Base-by-base conservation (phyloP, 53 echinoderm and acorn worm genomes). In the Apostichopus leukothele region DNA sequence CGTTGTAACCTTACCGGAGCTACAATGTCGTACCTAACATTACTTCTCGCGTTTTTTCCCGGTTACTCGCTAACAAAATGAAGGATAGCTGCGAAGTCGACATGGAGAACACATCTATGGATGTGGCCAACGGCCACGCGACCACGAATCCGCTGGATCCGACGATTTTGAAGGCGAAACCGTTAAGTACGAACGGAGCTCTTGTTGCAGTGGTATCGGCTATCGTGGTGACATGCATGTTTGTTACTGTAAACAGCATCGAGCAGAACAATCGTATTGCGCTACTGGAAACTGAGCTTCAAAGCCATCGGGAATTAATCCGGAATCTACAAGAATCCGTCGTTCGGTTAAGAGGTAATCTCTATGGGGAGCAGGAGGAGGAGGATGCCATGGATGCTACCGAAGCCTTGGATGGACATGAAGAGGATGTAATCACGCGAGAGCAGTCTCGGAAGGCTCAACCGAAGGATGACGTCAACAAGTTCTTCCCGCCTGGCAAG, bases 81-180 rank as follows among this genome's bases (percentile, higher is more conserved):
- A 81, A 53, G 19, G 81, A 55, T 81, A 81, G 81, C 81, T 81
- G 81, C 59, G 81, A 59, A 55, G 55, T 81, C 55, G 55, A 55
- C 81, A 55, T 81, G 81, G 20, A 59, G n/a, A 21, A 21, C 14
- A 55, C 53, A 81, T 81, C 81, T 1, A 52, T 9, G 23, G 55
- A 81, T n/a, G 9, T 59, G 60, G 8, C 57, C 55, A 57, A 16
- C 8, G 5, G 20, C 11, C 54, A 55, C 60, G 55, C 55, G 81
- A 81, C 81, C 54, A 81, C 81, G 21, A 55, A 55, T 54, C 60
- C 81, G 59, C 59, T 21, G 18, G 81, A 81, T 81, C 55, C 54
- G 22, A 22, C 81, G 14, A 22, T 19, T 1, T 23, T 9, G 18
- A 81, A 22, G 22, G 81, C 59, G 53, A 79, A 79, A 53, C 16